A percentile compares a stretch with the other conserved stretches of the same genome.
phyloP scores from a whole-genome alignment of 2,888 invertebrate genomes.

The Ornithoptera alexandrae region DNA sequence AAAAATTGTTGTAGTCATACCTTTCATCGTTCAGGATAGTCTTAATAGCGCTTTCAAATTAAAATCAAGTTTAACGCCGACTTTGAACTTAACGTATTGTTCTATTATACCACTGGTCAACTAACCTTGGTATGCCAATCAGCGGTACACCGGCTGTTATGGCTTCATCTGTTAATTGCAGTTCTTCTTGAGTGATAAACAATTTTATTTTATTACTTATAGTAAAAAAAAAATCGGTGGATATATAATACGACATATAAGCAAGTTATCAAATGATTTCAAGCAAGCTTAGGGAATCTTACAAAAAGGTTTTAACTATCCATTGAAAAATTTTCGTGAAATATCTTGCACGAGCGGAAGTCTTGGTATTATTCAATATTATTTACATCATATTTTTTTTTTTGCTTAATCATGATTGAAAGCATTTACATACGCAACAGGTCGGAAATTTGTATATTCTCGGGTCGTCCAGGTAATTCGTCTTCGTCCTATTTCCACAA shows the following conservation, averaged over 20 bases:
- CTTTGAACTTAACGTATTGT: constrained; percentile 40
- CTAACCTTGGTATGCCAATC: constrained; percentile 53
- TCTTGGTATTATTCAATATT: too few species aligned
- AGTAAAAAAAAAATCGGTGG: not conserved
- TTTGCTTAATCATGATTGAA: too few species aligned
- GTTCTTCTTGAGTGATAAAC: constrained; percentile 62
- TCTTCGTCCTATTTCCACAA: constrained; percentile 61
- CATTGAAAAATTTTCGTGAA: too few species aligned
- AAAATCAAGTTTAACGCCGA: constrained; percentile 46
- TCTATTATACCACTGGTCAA: constrained; percentile 56
- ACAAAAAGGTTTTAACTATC: too few species aligned
- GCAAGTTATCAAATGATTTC: too few species aligned
- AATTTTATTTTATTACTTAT: constrained; percentile 58
- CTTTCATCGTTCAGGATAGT: constrained; percentile 33
- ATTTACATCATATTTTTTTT: too few species aligned
- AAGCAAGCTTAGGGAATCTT: too few species aligned
- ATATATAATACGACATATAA: too few species aligned
- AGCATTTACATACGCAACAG: constrained; percentile 44
- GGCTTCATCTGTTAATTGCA: constrained; percentile 60
- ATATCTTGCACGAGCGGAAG: too few species aligned
- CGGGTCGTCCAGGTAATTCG: constrained; percentile 30
- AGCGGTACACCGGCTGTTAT: constrained; percentile 53
- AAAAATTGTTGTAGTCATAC: constrained; percentile 21
- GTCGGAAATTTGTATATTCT: constrained; percentile 41
- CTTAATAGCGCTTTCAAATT: constrained; percentile 39